Evolutionary conservation across 2,888 invertebrate species (phyloP).

Genomic region (Zhengitettix transpicula): DNA sequence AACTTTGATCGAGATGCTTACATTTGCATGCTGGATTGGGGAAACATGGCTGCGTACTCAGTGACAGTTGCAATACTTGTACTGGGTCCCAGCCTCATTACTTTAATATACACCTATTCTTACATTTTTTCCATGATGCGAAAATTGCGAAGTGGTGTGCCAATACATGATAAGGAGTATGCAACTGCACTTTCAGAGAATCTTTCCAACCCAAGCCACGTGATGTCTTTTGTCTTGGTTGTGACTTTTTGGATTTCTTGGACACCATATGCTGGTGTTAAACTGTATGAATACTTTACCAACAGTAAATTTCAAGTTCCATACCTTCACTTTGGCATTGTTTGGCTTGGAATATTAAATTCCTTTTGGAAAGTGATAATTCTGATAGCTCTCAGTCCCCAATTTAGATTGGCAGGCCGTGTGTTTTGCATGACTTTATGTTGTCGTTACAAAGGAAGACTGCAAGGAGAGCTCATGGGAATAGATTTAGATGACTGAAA

Average conservation of each 20-base stretch:
- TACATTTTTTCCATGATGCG: constrained; percentile 90
- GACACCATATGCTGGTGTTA: constrained; percentile 76
- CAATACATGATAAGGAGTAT: constrained; percentile 85
- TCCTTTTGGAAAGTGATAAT: constrained; percentile 92
- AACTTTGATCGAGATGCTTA: constrained; percentile 73
- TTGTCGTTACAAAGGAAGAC: constrained; percentile 66
- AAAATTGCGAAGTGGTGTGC: constrained; percentile 62
- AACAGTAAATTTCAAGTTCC: constrained; percentile 40
- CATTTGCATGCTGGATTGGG: constrained; percentile 94
- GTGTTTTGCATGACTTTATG: constrained; percentile 78
- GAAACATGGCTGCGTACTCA: constrained; percentile 89
- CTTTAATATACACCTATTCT: constrained; percentile 83
- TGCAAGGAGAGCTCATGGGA: constrained; percentile 71
- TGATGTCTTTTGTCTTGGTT: constrained; percentile 86
- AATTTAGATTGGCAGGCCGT: constrained; percentile 76
- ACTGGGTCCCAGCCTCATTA: constrained; percentile 87
- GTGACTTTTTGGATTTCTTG: constrained; percentile 84
- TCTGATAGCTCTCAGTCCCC: constrained; percentile 73
- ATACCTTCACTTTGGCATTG: constrained; percentile 76
- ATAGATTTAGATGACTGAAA: constrained; percentile 52
- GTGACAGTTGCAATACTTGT: constrained; percentile 77
- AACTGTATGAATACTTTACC: constrained; percentile 45
- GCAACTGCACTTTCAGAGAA: constrained; percentile 80
- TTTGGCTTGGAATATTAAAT: constrained; percentile 89
- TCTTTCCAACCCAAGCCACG: constrained; percentile 83